These are phyloP conservation scores for Cebus imitator DNA, from an alignment of 2,113 vertebrate species.

Conservation along the genomic window DNA sequence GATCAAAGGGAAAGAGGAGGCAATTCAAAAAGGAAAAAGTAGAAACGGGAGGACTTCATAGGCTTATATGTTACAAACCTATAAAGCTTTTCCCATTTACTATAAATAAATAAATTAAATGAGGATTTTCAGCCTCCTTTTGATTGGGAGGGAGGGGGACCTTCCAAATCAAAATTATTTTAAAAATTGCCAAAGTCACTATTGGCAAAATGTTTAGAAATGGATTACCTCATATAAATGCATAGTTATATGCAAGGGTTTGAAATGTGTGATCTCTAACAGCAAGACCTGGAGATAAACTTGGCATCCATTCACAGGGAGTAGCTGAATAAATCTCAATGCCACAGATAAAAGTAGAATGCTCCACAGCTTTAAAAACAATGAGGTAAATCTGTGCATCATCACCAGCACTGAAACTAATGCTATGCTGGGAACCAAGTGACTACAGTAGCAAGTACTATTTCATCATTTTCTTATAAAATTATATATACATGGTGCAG, in stretches of 20 bases:
- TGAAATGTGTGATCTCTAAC: neutral
- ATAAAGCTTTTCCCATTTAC: neutral
- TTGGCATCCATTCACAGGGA: neutral
- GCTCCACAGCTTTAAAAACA: neutral
- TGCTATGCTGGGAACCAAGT: neutral
- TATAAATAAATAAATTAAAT: neutral
- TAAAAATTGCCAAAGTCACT: neutral
- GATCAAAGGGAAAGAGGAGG: neutral
- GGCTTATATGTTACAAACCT: neutral
- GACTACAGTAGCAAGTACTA: neutral
- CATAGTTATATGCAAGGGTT: neutral
- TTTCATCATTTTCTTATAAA: neutral
- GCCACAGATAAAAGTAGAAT: neutral
- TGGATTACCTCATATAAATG: neutral
- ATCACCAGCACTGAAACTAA: neutral
- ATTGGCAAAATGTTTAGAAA: neutral
- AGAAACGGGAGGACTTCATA: neutral
- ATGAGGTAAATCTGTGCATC: neutral
- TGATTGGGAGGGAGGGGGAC: neutral
- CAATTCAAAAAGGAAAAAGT: neutral
- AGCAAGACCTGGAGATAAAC: neutral
- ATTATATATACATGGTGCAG: neutral
- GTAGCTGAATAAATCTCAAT: neutral
- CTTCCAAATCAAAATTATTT: neutral
- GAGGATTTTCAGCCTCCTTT: neutral